Conservation (phyloP, 2,113 vertebrate species). For the Podarcis cretensis region DNA sequence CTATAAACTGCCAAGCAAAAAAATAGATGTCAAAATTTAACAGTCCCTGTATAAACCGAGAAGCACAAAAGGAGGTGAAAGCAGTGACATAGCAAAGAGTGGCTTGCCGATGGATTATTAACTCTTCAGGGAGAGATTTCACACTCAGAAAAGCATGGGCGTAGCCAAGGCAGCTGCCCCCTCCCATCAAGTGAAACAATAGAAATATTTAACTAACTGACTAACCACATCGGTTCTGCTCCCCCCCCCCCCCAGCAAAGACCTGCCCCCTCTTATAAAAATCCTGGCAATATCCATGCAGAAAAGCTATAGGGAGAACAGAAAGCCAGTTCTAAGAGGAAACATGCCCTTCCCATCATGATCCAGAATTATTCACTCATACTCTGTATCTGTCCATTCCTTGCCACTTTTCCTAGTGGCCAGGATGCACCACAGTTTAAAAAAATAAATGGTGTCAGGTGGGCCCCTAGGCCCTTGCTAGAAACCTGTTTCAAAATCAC, state of each 20-base stretch:
- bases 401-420: neutral
- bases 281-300: too few relatives aligned
- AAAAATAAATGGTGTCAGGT: neutral
- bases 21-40: conserved; percentile 26
- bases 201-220: too few relatives aligned
- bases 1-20: conserved; percentile 3
- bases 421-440: neutral
- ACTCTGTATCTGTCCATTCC: neutral
- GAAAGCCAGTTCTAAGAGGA: neutral
- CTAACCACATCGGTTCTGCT: too few relatives aligned
- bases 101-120: neutral
- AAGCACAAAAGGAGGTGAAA: neutral
- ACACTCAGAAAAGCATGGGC: neutral
- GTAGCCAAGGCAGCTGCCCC: too few relatives aligned
- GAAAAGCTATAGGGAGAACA: neutral
- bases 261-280: neutral
- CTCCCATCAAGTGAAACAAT: too few relatives aligned
- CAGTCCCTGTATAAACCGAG: neutral
- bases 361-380: neutral
- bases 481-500: neutral
- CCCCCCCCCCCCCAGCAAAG: too few relatives aligned
- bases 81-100: neutral
- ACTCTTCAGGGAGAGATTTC: conserved; percentile 8
- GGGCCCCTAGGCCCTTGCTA: neutral
- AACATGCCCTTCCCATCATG: neutral